Conservation (phyloP, 2,888 invertebrate species). For the Philonicus albiceps region DNA sequence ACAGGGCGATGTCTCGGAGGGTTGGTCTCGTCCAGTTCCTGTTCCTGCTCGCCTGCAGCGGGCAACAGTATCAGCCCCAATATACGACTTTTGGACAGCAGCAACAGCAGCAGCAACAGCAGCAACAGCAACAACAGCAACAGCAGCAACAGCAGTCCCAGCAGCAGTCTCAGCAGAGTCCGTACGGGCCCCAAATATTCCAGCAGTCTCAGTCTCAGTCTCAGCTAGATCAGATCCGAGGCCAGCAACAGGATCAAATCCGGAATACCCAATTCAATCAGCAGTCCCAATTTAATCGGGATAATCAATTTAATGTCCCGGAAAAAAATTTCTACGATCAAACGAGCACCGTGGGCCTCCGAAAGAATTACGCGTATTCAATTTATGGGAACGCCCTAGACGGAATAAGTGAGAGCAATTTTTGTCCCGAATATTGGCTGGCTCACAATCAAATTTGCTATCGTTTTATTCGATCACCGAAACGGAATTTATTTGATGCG, state of each 20-base stretch:
- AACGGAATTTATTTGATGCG: conserved; percentile 81
- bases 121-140: too few species aligned
- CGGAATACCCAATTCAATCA: neutral
- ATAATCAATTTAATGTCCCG: neutral
- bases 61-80: conserved; percentile 25
- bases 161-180: too few species aligned
- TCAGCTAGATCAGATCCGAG: too few species aligned
- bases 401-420: conserved; percentile 58
- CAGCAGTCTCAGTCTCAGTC: too few species aligned
- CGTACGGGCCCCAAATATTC: conserved; percentile 1
- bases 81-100: neutral
- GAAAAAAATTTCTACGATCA: conserved; percentile 9
- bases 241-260: neutral
- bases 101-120: conserved; percentile 3
- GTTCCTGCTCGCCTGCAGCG: neutral
- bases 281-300: neutral
- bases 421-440: conserved; percentile 89
- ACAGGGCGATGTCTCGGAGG: neutral
- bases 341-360: neutral
- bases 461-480: conserved; percentile 87
- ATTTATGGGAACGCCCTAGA: conserved; percentile 34
- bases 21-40: neutral
- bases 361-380: neutral
- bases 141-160: too few species aligned
- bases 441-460: conserved; percentile 84